Evolutionary conservation across 1,140 invertebrate species (phyloP), one percentile per base, ranked within the genome.

Genomic region (Hormaphis cornu): DNA sequence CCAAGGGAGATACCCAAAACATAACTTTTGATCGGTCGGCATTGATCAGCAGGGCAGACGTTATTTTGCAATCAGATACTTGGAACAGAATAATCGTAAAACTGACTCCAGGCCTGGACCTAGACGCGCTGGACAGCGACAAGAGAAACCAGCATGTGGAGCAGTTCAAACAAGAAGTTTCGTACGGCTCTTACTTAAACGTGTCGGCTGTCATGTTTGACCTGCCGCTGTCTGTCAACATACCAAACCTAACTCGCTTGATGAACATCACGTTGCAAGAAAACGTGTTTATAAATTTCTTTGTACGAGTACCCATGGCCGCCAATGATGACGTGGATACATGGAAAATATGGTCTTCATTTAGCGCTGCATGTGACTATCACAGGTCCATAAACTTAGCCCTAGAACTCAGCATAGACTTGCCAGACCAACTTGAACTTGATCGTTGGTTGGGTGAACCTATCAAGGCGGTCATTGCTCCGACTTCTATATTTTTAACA

Each of bases 371-470:
- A 37, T 86, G 89, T 75, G 85, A 90, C 74, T 88, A 83, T 78
- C 85, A 90, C 75, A 85, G 86, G 73, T 85, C 87, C 74, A 76
- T 96, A 24, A 87, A 86, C 56, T 78, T 96, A 59, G 82, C 82
- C 8, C 76, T 90, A 58, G 83, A 88, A 75, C 70, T 89, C 14
- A 82, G 78, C 56, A 72, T 80, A 28, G 84, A 94, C 77, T 76
- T 89, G 0, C 90, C 90, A 18, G 77, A 83, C 30, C 79, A 82
- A 22, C 80, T 86, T 72, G 80, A 86, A 72, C 79, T 97, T n/a
- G 81, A 87, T 28, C 83, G 93, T 70, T 98, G 95, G 95, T 75
- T 93, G 16, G 92, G 93, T 7, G 95, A 98, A 81, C 93, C 93
- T 18, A 82, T 98, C 1, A 91, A 87, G 77, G 88, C 86, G 71